Percentiles rank a stretch among this genome's conserved stretches.
Evolutionary conservation across 2,888 invertebrate genomes (phyloP).

Genomic region (Lasioglossum villosulum): DNA sequence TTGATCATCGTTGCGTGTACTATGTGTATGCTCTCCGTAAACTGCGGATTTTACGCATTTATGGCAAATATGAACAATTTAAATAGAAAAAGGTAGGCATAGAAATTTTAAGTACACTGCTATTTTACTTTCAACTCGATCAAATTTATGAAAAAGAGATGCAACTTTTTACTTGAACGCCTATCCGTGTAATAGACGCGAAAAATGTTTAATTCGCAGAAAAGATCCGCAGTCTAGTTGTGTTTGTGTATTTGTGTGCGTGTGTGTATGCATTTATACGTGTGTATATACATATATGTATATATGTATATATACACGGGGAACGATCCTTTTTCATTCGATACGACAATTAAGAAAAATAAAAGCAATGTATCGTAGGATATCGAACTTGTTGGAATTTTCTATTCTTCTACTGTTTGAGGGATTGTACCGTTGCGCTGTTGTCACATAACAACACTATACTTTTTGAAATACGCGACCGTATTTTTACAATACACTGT

Average conservation of each 20-base stretch:
- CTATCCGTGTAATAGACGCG: not conserved
- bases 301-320: not conserved
- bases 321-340: slow-evolving; percentile 8
- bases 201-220: not conserved
- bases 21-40: not conserved
- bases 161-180: not conserved
- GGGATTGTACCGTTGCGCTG: slow-evolving; percentile 37
- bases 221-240: not conserved
- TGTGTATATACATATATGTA: not conserved
- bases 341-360: slow-evolving; percentile 24
- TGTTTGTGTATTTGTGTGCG: not conserved
- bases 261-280: not conserved
- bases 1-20: slow-evolving; percentile 22
- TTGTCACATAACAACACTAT: slow-evolving; percentile 15
- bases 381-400: slow-evolving; percentile 46
- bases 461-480: slow-evolving; percentile 9
- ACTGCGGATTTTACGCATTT: not conserved
- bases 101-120: too few species aligned
- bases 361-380: slow-evolving; percentile 34
- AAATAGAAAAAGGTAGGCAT: not conserved
- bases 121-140: not conserved
- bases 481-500: slow-evolving; percentile 31
- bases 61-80: not conserved
- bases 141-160: not conserved
- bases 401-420: slow-evolving; percentile 17